Conservation (phyloP, 2,797 vertebrate species). For the Acrocephalus scirpaceus region DNA sequence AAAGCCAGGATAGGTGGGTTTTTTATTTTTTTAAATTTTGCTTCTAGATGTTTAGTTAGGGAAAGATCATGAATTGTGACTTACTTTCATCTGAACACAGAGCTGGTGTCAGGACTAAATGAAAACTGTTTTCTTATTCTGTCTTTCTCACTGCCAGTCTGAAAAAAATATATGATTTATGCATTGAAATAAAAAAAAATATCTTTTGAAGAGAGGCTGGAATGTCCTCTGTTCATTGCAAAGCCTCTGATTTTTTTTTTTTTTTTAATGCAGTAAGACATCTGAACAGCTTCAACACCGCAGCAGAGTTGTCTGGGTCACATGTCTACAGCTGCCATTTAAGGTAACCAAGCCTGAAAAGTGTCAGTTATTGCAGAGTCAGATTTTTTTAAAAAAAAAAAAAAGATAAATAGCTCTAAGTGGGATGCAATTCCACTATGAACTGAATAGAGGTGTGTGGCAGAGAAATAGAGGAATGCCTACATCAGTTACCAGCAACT, state of each 20-base stretch:
- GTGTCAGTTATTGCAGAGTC: background rate
- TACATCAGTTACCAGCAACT: background rate
- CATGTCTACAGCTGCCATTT: background rate
- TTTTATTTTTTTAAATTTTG: background rate
- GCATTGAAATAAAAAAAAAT: background rate
- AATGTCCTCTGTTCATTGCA: background rate
- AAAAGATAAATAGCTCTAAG: background rate
- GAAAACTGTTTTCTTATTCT: background rate
- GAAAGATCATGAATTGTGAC: background rate
- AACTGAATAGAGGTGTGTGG: background rate
- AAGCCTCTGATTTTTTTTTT: background rate
- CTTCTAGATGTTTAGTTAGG: background rate
- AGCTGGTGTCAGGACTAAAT: background rate
- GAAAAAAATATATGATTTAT: background rate
- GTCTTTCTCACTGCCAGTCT: background rate
- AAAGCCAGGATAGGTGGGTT: background rate
- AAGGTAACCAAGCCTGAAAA: background rate
- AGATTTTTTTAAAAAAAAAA: background rate
- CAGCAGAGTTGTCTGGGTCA: background rate
- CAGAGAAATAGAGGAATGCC: background rate
- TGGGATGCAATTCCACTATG: background rate
- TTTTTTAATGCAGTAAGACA: background rate
- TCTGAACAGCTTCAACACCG: background rate
- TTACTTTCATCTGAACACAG: background rate
- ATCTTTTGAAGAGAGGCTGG: background rate